phyloP scores from a whole-genome alignment of 37 sponge, comb jelly and placozoan genomes.

The Haliclona indistincta region DNA sequence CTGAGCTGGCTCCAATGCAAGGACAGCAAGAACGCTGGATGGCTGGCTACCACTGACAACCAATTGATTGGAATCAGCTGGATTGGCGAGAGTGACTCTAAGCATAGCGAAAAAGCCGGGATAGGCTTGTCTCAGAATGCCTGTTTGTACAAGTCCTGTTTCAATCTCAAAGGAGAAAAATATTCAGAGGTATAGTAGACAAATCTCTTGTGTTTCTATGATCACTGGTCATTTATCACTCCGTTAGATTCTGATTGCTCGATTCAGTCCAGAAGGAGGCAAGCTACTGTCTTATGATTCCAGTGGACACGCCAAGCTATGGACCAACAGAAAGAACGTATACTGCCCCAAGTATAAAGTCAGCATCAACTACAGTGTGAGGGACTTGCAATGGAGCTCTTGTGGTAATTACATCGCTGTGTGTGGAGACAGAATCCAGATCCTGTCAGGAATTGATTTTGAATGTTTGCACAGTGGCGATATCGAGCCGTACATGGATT shows the following conservation, averaged over 20 bases:
- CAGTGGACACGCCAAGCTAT: constrained; percentile 30
- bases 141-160: constrained; percentile 32
- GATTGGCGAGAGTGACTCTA: no score
- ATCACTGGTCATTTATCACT: no score
- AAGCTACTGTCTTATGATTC: constrained; percentile 33
- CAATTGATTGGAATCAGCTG: constrained; percentile 22
- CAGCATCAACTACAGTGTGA: background rate
- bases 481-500: no score
- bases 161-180: constrained; percentile 25
- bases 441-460: no score
- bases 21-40: background rate
- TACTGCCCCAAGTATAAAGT: constrained; percentile 15
- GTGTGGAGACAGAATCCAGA: constrained; percentile 13
- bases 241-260: constrained; percentile 18
- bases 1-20: constrained; percentile 4
- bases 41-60: constrained; percentile 30
- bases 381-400: constrained; percentile 44
- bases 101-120: no score
- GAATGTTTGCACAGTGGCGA: no score
- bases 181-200: constrained; percentile 26
- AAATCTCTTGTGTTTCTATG: background rate
- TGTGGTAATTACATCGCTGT: constrained; percentile 22
- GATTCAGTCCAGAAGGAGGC: constrained; percentile 24
- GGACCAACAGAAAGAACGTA: constrained; percentile 35
- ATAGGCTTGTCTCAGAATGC: background rate